Evolutionary conservation across 2,113 vertebrate species (phyloP).

Genomic region (Aspiorhynchus laticeps): DNA sequence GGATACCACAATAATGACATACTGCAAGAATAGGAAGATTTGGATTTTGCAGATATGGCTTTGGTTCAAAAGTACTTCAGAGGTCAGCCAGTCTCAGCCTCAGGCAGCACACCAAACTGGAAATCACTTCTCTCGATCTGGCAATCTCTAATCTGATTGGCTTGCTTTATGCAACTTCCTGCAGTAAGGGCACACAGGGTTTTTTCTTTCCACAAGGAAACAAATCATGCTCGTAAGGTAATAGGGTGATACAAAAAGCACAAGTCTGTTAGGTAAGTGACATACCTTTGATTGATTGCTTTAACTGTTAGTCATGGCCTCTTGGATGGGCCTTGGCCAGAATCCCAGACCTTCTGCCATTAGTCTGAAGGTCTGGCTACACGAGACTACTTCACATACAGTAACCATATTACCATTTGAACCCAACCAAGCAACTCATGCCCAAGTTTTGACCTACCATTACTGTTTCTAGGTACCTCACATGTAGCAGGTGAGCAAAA

Average conservation of each 20-base stretch:
- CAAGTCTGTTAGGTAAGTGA: not conserved
- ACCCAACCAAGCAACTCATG: not conserved
- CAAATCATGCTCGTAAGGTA: not conserved
- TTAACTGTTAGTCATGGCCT: too few species aligned
- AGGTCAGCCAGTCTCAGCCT: not conserved
- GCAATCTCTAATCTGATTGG: slow-evolving; percentile 15
- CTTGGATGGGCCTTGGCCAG: too few species aligned
- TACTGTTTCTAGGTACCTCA: not conserved
- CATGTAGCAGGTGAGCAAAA: not conserved
- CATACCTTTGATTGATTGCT: not conserved
- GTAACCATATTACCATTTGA: not conserved
- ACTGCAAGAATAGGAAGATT: slow-evolving; percentile 5
- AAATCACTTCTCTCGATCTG: not conserved
- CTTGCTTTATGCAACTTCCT: not conserved
- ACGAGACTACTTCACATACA: not conserved
- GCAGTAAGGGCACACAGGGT: not conserved
- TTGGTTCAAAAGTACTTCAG: not conserved
- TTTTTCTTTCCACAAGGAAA: not conserved
- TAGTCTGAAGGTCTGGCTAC: not conserved
- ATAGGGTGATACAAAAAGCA: not conserved
- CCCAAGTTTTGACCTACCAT: not conserved
- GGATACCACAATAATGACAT: not conserved
- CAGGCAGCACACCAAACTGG: not conserved
- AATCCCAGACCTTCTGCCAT: too few species aligned
- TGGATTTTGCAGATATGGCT: slow-evolving; percentile 13